phyloP scores from a whole-genome alignment of 2,113 vertebrate genomes.

The Herpailurus yagouaroundi region DNA sequence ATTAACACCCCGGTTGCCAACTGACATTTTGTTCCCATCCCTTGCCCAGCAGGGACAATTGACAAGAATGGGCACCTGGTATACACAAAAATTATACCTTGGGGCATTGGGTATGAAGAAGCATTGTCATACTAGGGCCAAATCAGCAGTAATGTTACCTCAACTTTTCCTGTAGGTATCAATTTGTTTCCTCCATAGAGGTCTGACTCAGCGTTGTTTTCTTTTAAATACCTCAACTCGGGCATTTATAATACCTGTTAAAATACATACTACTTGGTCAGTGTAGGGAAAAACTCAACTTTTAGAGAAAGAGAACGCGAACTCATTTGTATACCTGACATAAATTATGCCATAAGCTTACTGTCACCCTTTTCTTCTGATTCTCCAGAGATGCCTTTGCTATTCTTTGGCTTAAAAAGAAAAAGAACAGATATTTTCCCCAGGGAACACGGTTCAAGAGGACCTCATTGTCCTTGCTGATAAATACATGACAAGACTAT shows the following conservation, averaged over 20 bases:
- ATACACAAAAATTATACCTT: constrained; percentile 49
- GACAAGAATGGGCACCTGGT: constrained; percentile 70
- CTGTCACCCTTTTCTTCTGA: constrained; percentile 26
- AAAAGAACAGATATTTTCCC: not conserved
- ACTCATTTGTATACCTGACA: constrained; percentile 14
- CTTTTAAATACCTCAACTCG: not conserved
- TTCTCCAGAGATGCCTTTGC: not conserved
- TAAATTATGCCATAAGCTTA: not conserved
- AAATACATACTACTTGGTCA: constrained; percentile 18
- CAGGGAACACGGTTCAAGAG: not conserved
- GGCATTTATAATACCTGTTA: constrained; percentile 34
- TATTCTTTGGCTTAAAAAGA: not conserved
- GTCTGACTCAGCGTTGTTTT: constrained; percentile 36
- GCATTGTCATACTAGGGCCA: not conserved
- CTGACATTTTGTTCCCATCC: constrained; percentile 78
- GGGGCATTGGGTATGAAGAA: not conserved
- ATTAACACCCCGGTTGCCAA: constrained; percentile 77
- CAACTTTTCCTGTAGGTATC: not conserved
- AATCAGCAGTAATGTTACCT: constrained; percentile 47
- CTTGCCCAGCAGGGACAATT: constrained; percentile 67
- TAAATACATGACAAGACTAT: not conserved
- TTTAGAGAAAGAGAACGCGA: constrained; percentile 4
- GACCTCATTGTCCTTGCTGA: not conserved
- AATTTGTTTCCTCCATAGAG: not conserved
- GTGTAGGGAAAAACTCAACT: not conserved